These are phyloP conservation scores for Oryzias dopingdopingensis DNA, from an alignment of 2,797 vertebrate species.

Conservation along the genomic window DNA sequence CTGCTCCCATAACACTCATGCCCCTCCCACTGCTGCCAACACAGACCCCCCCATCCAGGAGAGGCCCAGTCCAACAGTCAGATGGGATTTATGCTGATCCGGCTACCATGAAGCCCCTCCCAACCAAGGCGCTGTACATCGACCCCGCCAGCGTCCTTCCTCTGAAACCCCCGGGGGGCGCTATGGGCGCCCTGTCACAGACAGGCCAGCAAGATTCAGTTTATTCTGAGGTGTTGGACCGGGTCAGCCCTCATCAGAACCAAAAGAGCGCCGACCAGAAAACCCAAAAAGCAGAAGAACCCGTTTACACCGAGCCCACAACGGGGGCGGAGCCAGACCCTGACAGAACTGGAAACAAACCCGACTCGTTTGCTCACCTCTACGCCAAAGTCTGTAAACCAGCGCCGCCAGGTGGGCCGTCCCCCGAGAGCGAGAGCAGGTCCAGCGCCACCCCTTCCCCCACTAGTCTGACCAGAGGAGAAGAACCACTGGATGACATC, in stretches of 20 bases:
- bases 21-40: slow-evolving; percentile 55
- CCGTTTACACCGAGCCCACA: slow-evolving; percentile 46
- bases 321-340: neutral
- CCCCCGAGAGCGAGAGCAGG: neutral
- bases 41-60: neutral
- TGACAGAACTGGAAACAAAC: slow-evolving; percentile 6
- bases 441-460: slow-evolving; percentile 6
- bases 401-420: neutral
- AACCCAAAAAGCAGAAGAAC: slow-evolving; percentile 42
- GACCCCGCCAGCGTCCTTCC: slow-evolving; percentile 61
- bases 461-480: neutral
- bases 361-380: slow-evolving; percentile 59
- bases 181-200: too few relatives aligned
- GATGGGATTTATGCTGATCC: slow-evolving; percentile 70
- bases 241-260: slow-evolving; percentile 34
- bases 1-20: slow-evolving; percentile 58
- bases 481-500: slow-evolving; percentile 37
- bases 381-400: slow-evolving; percentile 67
- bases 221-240: slow-evolving; percentile 75
- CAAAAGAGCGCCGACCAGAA: slow-evolving; percentile 7
- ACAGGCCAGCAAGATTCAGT: slow-evolving; percentile 17
- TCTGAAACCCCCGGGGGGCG: slow-evolving; percentile 38
- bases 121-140: slow-evolving; percentile 34
- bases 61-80: slow-evolving; percentile 1
- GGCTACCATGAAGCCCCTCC: neutral